Evolutionary conservation across 2,888 invertebrate species (phyloP).

Genomic region (Idaea dimidiata): DNA sequence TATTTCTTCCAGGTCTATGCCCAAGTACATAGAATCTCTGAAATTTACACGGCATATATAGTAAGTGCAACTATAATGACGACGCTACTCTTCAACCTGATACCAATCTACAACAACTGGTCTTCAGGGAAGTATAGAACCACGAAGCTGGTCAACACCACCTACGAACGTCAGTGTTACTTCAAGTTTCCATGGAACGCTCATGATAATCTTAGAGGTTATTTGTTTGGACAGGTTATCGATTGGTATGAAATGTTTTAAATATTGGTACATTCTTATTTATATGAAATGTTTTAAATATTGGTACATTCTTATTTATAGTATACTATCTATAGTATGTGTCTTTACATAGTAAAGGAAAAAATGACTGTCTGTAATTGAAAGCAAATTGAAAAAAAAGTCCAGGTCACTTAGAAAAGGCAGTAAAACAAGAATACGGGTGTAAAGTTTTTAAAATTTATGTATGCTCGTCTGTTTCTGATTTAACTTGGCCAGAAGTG

Average conservation of each 20-base stretch:
- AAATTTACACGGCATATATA: slow-evolving; percentile 20
- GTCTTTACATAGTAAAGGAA: no score
- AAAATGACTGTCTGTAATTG: no score
- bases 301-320: no score
- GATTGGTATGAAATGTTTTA: slow-evolving; percentile 22
- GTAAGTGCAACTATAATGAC: slow-evolving; percentile 5
- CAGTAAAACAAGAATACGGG: no score
- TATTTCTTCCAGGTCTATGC: slow-evolving; percentile 31
- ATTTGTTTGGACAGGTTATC: slow-evolving; percentile 14
- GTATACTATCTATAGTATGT: no score
- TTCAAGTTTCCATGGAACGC: slow-evolving; percentile 22
- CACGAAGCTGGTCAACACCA: slow-evolving; percentile 18
- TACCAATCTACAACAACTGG: slow-evolving; percentile 18
- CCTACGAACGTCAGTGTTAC: slow-evolving; percentile 32
- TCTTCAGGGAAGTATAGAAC: slow-evolving; percentile 14
- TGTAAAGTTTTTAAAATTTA: no score
- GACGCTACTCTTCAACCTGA: slow-evolving; percentile 11
- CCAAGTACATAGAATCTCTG: slow-evolving; percentile 30
- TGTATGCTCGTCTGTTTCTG: no score
- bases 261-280: no score
- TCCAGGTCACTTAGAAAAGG: no score
- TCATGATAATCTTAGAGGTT: slow-evolving; percentile 14
- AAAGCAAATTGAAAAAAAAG: no score
- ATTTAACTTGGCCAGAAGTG: no score
- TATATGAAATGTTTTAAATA: no score